Evolutionary conservation across 2,113 vertebrate species (phyloP).

Genomic region (Callionymus lyra): DNA sequence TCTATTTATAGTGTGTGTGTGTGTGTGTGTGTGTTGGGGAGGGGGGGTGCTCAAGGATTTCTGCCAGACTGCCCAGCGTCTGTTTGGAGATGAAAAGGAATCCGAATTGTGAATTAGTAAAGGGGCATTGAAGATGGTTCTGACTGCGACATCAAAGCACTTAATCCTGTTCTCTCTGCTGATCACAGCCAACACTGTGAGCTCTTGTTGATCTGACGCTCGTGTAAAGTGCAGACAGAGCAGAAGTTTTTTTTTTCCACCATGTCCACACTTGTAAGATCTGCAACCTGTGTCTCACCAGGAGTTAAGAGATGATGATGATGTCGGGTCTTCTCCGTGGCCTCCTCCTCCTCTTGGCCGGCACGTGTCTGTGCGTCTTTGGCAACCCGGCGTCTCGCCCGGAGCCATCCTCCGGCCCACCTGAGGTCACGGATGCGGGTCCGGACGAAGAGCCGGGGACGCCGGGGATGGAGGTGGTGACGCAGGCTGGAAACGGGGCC

Average conservation of each 20-base stretch:
- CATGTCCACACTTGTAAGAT: constrained; percentile 2
- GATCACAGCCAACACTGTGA: constrained; percentile 4
- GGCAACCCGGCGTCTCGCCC: constrained; percentile 11
- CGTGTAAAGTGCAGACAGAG: no score
- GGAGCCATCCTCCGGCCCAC: no score
- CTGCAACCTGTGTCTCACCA: constrained; percentile 21
- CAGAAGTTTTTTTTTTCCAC: no score
- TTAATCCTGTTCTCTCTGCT: constrained; percentile 25
- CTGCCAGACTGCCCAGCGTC: constrained; percentile 46
- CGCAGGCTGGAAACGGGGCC: constrained; percentile 31
- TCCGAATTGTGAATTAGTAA: constrained; percentile 16
- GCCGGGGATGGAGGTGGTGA: constrained; percentile 28
- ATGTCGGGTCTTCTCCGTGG: constrained; percentile 21
- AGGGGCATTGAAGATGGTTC: constrained; percentile 7
- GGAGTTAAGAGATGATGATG: constrained; percentile 49
- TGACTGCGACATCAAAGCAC: constrained; percentile 22
- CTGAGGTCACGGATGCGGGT: constrained; percentile 20
- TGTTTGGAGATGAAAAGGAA: constrained; percentile 26
- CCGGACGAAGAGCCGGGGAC: constrained; percentile 8
- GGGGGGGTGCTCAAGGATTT: constrained; percentile 48
- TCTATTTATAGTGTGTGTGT: constrained; percentile 61
- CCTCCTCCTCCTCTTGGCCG: constrained; percentile 56
- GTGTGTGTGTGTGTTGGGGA: no score
- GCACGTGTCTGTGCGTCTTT: constrained; percentile 23
- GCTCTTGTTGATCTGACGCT: constrained; percentile 11